phyloP scores from a whole-genome alignment of 2,797 vertebrate genomes.

The Scyliorhinus canicula region DNA sequence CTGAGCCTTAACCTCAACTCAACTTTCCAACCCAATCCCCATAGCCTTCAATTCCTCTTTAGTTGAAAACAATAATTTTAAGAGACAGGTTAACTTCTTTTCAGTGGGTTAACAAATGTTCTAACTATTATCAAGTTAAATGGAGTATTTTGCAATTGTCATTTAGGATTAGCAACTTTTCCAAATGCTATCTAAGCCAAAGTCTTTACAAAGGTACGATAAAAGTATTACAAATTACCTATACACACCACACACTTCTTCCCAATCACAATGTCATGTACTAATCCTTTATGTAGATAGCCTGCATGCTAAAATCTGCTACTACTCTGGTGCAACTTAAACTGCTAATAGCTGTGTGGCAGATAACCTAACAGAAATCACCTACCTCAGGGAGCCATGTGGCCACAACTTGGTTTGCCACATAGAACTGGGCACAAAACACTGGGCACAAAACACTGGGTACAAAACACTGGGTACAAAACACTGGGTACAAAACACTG shows the following conservation, averaged over 20 bases:
- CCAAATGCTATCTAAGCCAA: neutral
- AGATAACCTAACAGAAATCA: neutral
- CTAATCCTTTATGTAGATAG: neutral
- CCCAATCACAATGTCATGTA: neutral
- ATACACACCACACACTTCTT: neutral
- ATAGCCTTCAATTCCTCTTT: too few species aligned
- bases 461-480: too few species aligned
- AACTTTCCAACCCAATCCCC: too few species aligned
- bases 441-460: too few species aligned
- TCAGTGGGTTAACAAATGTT: neutral
- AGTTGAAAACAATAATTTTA: neutral
- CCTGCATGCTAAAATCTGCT: neutral
- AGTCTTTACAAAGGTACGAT: neutral
- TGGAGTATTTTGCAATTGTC: neutral
- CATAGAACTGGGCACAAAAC: too few species aligned
- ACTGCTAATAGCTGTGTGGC: neutral
- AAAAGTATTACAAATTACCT: too few species aligned
- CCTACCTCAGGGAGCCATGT: neutral
- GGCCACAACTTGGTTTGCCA: neutral
- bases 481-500: too few species aligned
- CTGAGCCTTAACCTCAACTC: too few species aligned
- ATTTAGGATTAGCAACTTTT: neutral
- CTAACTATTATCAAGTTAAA: neutral
- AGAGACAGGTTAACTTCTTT: neutral
- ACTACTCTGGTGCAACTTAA: neutral